phyloP scores from a whole-genome alignment of 92 coral and sea anemone genomes.

The Isaurus tuberculatus region DNA sequence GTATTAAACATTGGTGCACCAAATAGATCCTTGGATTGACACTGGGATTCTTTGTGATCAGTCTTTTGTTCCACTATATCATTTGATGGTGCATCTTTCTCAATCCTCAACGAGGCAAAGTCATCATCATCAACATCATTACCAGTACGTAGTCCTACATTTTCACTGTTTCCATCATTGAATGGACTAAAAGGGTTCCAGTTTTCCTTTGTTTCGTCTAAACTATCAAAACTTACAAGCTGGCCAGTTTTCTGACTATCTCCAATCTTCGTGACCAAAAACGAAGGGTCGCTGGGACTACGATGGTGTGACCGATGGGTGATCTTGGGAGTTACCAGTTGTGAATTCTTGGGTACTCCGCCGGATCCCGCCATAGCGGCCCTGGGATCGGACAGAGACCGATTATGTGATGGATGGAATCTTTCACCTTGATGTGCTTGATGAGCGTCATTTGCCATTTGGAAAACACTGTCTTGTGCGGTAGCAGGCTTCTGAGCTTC shows the following conservation, averaged over 20 bases:
- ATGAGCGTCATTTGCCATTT: conserved; percentile 13
- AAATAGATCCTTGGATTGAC: conserved; percentile 66
- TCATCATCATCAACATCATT: conserved; percentile 67
- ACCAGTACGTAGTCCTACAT: conserved; percentile 14
- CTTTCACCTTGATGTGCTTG: conserved; percentile 50
- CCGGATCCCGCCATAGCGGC: conserved; percentile 60
- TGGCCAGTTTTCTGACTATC: conserved; percentile 53
- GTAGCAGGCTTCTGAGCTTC: not conserved
- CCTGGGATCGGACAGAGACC: conserved; percentile 84
- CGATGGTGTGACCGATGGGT: conserved; percentile 58
- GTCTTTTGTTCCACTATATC: conserved; percentile 23
- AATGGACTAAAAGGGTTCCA: conserved; percentile 93
- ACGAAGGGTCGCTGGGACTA: conserved; percentile 88
- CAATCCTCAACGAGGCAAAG: conserved; percentile 78
- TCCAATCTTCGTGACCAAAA: conserved; percentile 47
- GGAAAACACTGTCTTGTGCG: not conserved
- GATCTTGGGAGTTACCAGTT: conserved; percentile 30
- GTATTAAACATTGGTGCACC: conserved; percentile 70
- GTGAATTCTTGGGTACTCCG: conserved; percentile 22
- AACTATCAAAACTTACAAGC: conserved; percentile 68
- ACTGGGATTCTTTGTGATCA: conserved; percentile 14
- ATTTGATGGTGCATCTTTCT: conserved; percentile 13
- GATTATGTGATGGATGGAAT: conserved; percentile 73
- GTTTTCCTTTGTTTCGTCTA: conserved; percentile 63
- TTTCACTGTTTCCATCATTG: conserved; percentile 47